Conservation (phyloP, 2,888 invertebrate genomes). For the Drosophila subsilvestris region DNA sequence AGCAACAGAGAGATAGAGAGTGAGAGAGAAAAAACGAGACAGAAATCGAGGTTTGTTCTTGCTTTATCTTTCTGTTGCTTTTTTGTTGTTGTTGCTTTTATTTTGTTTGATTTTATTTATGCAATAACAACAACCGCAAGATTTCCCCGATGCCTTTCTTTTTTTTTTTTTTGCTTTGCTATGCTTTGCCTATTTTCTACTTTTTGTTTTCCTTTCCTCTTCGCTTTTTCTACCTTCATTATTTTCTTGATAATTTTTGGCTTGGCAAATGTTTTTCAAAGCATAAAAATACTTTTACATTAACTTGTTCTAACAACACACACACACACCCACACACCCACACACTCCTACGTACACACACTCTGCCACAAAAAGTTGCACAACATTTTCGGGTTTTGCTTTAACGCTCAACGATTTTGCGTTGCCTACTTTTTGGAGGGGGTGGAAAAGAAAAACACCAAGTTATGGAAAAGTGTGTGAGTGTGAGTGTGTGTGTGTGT, state of each 20-base stretch:
- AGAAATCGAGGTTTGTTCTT: slow-evolving; percentile 55
- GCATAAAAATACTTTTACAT: slow-evolving; percentile 80
- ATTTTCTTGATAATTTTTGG: slow-evolving; percentile 77
- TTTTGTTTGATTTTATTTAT: slow-evolving; percentile 75
- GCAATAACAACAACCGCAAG: slow-evolving; percentile 61
- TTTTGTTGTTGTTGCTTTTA: slow-evolving; percentile 12
- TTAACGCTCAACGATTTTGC: slow-evolving; percentile 77
- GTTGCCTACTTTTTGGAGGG: slow-evolving; percentile 66
- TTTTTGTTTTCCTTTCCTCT: slow-evolving; percentile 23
- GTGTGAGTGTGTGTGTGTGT: slow-evolving; percentile 47
- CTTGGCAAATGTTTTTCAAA: slow-evolving; percentile 76
- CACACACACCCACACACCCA: slow-evolving; percentile 46
- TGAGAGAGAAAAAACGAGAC: slow-evolving; percentile 29
- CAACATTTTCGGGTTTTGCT: slow-evolving; percentile 65
- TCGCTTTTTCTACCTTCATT: slow-evolving; percentile 45
- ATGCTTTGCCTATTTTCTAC: slow-evolving; percentile 44
- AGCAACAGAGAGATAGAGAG: slow-evolving; percentile 21
- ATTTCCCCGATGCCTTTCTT: slow-evolving; percentile 29
- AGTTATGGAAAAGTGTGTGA: slow-evolving; percentile 69
- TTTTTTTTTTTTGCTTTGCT: slow-evolving; percentile 15
- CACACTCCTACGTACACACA: slow-evolving; percentile 19
- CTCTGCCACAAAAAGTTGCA: slow-evolving; percentile 64
- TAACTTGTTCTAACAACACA: slow-evolving; percentile 74
- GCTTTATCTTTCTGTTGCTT: slow-evolving; percentile 1
- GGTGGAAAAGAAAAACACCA: slow-evolving; percentile 67